Evolutionary conservation across 2,888 invertebrate species (phyloP).

Genomic region (Oligia fasciuncula): DNA sequence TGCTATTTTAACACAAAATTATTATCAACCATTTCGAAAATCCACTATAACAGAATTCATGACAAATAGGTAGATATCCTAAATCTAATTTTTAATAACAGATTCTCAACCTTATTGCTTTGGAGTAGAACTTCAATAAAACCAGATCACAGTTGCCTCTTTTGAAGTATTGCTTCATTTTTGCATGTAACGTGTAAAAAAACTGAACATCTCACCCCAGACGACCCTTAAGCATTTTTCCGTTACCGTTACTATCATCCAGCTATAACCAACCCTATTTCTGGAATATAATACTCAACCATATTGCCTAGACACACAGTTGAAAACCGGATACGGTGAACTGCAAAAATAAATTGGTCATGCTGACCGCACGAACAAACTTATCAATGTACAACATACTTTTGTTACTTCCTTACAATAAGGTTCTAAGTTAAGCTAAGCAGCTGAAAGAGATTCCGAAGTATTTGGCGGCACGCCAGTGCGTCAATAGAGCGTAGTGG

Average conservation of each 20-base stretch:
- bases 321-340: constrained; percentile 35
- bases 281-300: constrained; percentile 24
- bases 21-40: constrained; percentile 34
- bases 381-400: not conserved
- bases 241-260: constrained; percentile 69
- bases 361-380: constrained; percentile 58
- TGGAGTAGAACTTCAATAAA: constrained; percentile 41
- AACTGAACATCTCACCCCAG: constrained; percentile 67
- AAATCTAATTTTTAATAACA: constrained; percentile 3
- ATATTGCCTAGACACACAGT: constrained; percentile 25
- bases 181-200: constrained; percentile 52
- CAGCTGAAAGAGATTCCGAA: constrained; percentile 19
- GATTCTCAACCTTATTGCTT: constrained; percentile 32
- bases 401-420: constrained; percentile 9
- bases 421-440: constrained; percentile 5
- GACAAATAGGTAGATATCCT: constrained; percentile 10
- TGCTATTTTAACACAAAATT: constrained; percentile 26
- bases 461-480: constrained; percentile 69
- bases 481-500: constrained; percentile 70
- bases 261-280: constrained; percentile 49
- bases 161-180: constrained; percentile 53
- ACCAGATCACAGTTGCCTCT: constrained; percentile 8
- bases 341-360: constrained; percentile 57
- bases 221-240: constrained; percentile 67
- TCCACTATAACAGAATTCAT: constrained; percentile 37